phyloP scores from a whole-genome alignment of 2,797 vertebrate species.

The Macropodus opercularis region DNA sequence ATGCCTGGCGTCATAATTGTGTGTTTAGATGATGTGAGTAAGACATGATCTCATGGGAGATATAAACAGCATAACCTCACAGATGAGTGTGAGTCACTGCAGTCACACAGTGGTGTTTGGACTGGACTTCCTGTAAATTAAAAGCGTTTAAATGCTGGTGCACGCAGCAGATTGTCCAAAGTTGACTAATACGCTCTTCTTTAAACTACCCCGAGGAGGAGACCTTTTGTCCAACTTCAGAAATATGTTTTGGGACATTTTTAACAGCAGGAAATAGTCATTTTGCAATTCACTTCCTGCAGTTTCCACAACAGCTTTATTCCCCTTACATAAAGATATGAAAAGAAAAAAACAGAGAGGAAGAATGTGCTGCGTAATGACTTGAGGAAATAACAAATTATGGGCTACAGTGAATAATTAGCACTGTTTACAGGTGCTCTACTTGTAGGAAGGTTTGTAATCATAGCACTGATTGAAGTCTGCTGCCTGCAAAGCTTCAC shows the following conservation, averaged over 20 bases:
- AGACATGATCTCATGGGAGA: constrained; percentile 78
- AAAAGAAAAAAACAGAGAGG: not conserved
- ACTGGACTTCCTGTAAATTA: constrained; percentile 70
- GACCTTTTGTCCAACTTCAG: constrained; percentile 33
- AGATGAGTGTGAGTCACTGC: constrained; percentile 76
- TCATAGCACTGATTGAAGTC: constrained; percentile 28
- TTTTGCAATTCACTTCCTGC: constrained; percentile 63
- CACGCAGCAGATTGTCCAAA: constrained; percentile 25
- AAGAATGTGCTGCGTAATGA: constrained; percentile 4
- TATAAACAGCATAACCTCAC: constrained; percentile 75
- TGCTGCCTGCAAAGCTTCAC: constrained; percentile 47
- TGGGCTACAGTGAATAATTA: constrained; percentile 8
- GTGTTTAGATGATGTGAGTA: constrained; percentile 79
- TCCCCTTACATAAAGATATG: constrained; percentile 17
- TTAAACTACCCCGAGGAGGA: constrained; percentile 30
- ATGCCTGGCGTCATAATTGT: constrained; percentile 68
- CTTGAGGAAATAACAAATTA: not conserved
- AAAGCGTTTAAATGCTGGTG: constrained; percentile 63
- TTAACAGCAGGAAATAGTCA: constrained; percentile 74
- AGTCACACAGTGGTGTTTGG: constrained; percentile 70
- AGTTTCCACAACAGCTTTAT: constrained; percentile 55
- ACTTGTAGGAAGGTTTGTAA: constrained; percentile 24
- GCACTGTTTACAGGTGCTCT: constrained; percentile 39
- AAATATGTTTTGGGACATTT: constrained; percentile 72
- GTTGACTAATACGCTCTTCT: constrained; percentile 46